Evolutionary conservation across 2,113 vertebrate species (phyloP).

Genomic region (Sialia sialis): DNA sequence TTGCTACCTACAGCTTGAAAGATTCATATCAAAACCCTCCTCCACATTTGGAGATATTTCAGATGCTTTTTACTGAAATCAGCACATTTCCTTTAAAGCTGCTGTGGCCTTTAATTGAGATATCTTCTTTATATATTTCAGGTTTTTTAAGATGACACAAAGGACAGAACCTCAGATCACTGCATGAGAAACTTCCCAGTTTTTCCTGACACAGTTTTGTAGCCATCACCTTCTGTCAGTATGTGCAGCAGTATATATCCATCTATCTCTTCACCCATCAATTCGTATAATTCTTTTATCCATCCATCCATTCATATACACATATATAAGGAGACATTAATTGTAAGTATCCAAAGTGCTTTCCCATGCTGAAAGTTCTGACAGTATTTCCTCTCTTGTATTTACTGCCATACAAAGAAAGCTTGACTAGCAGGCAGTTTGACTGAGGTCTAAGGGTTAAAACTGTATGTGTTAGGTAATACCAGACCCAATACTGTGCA

Average conservation of each 20-base stretch:
- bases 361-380: neutral
- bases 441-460: neutral
- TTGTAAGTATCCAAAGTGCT: neutral
- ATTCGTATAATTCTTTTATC: neutral
- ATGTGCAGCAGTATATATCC: neutral
- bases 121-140: neutral
- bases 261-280: neutral
- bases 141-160: neutral
- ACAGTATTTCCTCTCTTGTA: neutral
- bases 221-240: neutral
- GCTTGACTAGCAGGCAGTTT: neutral
- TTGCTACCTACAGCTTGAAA: neutral
- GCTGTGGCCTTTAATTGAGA: neutral
- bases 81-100: neutral
- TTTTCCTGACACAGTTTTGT: neutral
- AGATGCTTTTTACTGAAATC: constrained; percentile 4
- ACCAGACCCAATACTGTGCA: neutral
- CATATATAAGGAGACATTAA: neutral
- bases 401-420: neutral
- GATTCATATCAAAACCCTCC: neutral
- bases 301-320: neutral
- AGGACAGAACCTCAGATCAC: neutral
- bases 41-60: neutral
- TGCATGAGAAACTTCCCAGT: neutral
- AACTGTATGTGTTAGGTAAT: neutral